Percentiles rank a stretch among this genome's conserved stretches.
Evolutionary conservation across 2,113 vertebrate genomes (phyloP).

Genomic region (Hiodon alosoides): DNA sequence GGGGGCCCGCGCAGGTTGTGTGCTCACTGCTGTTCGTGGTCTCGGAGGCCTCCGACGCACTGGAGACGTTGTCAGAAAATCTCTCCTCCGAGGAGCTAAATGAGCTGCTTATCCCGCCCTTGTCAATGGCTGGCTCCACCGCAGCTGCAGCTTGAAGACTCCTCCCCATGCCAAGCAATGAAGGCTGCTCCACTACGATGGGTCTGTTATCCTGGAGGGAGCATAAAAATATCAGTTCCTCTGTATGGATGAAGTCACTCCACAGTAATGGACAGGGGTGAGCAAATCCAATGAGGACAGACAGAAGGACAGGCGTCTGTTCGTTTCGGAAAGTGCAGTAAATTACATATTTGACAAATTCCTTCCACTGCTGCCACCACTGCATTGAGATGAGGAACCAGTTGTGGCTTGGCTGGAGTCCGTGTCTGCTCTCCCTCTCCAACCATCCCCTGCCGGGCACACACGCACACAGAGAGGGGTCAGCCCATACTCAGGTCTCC

Average conservation of each 20-base stretch:
- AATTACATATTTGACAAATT: constrained; percentile 97
- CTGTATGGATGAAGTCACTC: no score
- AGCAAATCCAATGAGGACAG: background rate
- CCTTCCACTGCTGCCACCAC: constrained; percentile 98
- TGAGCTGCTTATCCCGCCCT: constrained; percentile 58
- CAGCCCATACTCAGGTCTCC: background rate
- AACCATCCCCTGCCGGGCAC: constrained; percentile 78
- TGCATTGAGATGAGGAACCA: constrained; percentile 98
- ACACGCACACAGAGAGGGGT: constrained; percentile 15
- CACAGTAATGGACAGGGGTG: no score
- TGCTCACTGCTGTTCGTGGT: constrained; percentile 73
- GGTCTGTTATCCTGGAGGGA: constrained; percentile 76
- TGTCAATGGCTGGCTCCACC: constrained; percentile 67
- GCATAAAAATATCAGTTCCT: background rate
- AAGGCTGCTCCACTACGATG: constrained; percentile 85
- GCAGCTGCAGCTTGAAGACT: constrained; percentile 57
- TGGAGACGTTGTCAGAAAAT: constrained; percentile 83
- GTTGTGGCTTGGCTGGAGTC: constrained; percentile 84
- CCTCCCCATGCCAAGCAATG: constrained; percentile 72
- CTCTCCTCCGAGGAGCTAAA: constrained; percentile 78
- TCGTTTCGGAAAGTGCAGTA: background rate
- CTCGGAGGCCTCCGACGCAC: constrained; percentile 88
- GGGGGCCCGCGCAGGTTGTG: background rate
- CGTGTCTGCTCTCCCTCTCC: constrained; percentile 91
- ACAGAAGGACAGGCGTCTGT: background rate